Evolutionary conservation across 2,888 invertebrate species (phyloP).

Genomic region (Chloromyia formosa): DNA sequence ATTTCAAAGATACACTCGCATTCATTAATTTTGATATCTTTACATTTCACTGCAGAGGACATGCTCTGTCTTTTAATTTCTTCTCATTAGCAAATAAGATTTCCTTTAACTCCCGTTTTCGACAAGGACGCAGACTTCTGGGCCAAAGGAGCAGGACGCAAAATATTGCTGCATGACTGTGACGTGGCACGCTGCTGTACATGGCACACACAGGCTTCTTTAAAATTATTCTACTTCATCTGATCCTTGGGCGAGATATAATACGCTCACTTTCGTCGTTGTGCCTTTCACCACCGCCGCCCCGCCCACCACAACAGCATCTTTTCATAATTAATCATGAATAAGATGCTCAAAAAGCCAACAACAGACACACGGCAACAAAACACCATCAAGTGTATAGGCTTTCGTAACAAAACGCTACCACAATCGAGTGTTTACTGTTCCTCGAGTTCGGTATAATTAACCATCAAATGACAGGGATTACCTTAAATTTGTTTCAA

Average conservation of each 20-base stretch:
- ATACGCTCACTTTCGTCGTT: no score
- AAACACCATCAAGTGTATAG: neutral
- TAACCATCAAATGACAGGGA: conserved; percentile 39
- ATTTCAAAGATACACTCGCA: no score
- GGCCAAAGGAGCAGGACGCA: neutral
- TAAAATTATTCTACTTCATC: neutral
- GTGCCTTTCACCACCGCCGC: no score
- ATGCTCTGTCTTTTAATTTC: neutral
- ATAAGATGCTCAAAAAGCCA: conserved; percentile 5
- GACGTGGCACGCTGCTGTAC: no score
- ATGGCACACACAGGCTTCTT: neutral
- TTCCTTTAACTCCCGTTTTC: neutral
- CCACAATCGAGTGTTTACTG: conserved; percentile 38
- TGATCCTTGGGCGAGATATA: neutral
- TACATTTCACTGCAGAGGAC: neutral
- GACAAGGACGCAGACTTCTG: no score
- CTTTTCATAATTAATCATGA: conserved; percentile 37
- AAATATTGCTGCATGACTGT: no score
- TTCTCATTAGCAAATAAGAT: conserved; percentile 27
- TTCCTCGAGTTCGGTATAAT: conserved; percentile 34
- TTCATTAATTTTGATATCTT: no score
- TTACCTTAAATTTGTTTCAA: conserved; percentile 39
- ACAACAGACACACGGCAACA: neutral
- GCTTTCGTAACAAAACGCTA: conserved; percentile 23
- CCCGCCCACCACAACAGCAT: neutral